Evolutionary conservation across 1,140 invertebrate species (phyloP).

Genomic region (Tetragonula clypearis): DNA sequence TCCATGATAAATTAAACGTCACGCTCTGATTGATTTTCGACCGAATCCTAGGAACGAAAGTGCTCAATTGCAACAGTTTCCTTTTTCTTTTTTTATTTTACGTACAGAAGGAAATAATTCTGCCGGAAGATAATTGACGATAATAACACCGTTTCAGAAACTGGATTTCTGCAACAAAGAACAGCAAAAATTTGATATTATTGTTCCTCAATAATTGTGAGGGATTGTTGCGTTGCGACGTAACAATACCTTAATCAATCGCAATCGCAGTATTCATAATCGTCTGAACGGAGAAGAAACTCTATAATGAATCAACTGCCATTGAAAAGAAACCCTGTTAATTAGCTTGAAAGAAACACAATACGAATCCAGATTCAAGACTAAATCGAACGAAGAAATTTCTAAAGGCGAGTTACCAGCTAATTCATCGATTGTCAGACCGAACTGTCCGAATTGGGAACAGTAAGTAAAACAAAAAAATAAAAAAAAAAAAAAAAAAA

Average conservation of each 20-base stretch:
- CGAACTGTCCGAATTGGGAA: background rate
- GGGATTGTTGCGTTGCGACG: no score
- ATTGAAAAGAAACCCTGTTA: background rate
- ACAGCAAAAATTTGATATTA: no score
- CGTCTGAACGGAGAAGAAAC: background rate
- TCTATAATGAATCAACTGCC: background rate
- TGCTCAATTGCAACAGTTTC: no score
- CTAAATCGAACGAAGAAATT: background rate
- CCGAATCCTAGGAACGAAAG: no score
- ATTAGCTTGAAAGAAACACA: background rate
- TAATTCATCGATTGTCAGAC: background rate
- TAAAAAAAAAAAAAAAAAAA: background rate
- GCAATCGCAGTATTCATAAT: background rate
- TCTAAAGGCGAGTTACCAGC: background rate
- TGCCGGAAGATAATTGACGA: no score
- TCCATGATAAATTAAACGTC: no score
- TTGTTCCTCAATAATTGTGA: no score
- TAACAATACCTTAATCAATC: background rate
- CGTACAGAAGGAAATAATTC: no score
- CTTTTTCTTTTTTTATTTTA: no score
- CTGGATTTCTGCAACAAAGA: no score
- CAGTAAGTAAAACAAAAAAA: background rate
- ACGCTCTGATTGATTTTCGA: no score
- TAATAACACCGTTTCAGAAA: no score
- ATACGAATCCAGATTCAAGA: background rate